A percentile compares a stretch with the other conserved stretches of the same genome.
Conservation (phyloP, 2,113 vertebrate genomes). For the Vulpes lagopus region DNA sequence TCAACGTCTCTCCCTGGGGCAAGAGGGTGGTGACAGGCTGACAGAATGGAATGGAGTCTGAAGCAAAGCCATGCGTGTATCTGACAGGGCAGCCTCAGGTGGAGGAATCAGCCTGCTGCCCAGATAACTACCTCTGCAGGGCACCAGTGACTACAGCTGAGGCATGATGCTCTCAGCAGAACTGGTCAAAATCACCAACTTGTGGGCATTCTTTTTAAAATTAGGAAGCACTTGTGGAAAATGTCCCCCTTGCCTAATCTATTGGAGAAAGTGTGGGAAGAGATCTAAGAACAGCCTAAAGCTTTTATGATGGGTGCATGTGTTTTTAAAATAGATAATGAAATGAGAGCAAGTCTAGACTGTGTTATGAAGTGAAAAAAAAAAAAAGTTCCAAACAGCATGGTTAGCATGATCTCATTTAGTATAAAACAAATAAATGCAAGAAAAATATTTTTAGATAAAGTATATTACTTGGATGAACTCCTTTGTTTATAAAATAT, state of each 20-base stretch:
- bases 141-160: neutral
- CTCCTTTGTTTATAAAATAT: neutral
- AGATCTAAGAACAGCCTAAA: neutral
- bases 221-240: neutral
- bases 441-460: neutral
- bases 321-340: conserved; percentile 44
- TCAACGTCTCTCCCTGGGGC: conserved; percentile 74
- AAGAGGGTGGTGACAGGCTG: conserved; percentile 78
- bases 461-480: neutral
- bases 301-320: neutral
- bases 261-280: neutral
- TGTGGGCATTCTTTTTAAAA: neutral
- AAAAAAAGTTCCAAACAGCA: neutral
- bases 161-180: conserved; percentile 60
- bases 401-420: neutral
- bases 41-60: conserved; percentile 76
- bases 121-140: neutral
- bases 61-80: conserved; percentile 44
- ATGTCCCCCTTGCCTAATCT: neutral
- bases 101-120: neutral
- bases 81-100: conserved; percentile 68
- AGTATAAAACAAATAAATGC: neutral
- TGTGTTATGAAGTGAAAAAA: neutral
- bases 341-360: neutral
- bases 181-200: conserved; percentile 46